Evolutionary conservation across 2,797 vertebrate species (phyloP).

Genomic region (Ispidina picta): DNA sequence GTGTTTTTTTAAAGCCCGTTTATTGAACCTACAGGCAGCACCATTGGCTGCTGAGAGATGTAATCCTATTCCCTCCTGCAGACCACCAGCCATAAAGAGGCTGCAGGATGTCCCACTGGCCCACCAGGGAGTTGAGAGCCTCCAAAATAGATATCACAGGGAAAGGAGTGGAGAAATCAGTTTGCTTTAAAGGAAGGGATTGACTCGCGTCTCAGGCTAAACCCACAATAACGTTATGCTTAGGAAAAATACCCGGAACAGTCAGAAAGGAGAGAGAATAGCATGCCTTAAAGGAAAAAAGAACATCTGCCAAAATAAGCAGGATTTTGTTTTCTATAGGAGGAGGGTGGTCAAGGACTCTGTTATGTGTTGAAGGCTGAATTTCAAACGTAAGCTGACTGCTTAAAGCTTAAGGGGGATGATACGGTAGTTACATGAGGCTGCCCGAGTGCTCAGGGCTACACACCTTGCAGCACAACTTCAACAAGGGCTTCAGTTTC

Average conservation of each 20-base stretch:
- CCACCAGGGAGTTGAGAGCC: conserved; percentile 17
- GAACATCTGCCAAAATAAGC: conserved; percentile 54
- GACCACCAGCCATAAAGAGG: conserved; percentile 71
- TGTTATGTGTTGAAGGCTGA: conserved; percentile 17
- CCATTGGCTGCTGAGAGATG: conserved; percentile 69
- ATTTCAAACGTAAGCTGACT: neutral
- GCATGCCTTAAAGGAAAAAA: neutral
- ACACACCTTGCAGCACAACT: neutral
- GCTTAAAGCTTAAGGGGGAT: neutral
- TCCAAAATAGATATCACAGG: conserved; percentile 71
- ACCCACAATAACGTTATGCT: conserved; percentile 31
- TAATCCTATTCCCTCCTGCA: conserved; percentile 59
- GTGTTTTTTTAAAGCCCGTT: neutral
- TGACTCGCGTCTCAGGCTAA: conserved; percentile 50
- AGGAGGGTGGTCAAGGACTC: conserved; percentile 38
- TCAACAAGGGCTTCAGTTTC: neutral
- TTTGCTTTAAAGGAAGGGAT: conserved; percentile 49
- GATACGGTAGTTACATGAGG: neutral
- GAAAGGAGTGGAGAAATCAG: conserved; percentile 60
- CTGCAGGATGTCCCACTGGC: neutral
- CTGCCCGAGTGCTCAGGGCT: neutral
- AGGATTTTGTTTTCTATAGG: conserved; percentile 32
- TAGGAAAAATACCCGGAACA: conserved; percentile 27
- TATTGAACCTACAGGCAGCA: conserved; percentile 61
- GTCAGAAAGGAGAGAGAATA: conserved; percentile 5